Evolutionary conservation across 2,113 vertebrate species (phyloP), one percentile per base, ranked within the genome.

Genomic region (Brienomyrus longianalis): DNA sequence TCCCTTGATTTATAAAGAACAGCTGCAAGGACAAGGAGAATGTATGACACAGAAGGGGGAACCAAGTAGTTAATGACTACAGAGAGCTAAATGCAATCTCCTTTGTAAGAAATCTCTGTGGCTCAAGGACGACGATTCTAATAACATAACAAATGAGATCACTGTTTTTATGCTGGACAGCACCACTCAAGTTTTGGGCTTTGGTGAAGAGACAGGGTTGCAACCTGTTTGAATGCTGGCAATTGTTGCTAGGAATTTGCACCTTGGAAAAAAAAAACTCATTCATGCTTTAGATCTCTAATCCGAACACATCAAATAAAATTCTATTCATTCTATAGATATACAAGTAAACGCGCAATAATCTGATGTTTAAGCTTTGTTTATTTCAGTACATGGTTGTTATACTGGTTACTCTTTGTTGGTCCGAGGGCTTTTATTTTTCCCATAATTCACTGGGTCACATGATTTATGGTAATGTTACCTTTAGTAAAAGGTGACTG

Each of bases 1-100:
- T 51, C 89, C 89, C 89, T 90, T 93, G 93, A 93, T 93, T 93
- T 93, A 92, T 91, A 92, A 90, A 90, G 91, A 91, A 91, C 93
- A 93, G 92, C 92, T 93, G 92, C 90, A 74, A 83, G 91, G 88
- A 92, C 90, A 86, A 87, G 92, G 91, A 90, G 88, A 83, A 77
- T 91, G 91, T 91, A 92, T 92, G 89, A 92, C 90, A 17, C 84
- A 70, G 74, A 88, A 87, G 59, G 86, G 88, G 90, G 77, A 43
- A 62, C 74, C n/a, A 45, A 52, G 80, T 62, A 85, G 39, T 39
- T 88, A 52, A 7, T 62, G 19, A 19, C 50, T 13, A 45, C 59
- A 11, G 90, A 11, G 90, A 70, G 50, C 39, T 70, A 66, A 89
- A 85, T 74, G 21, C 54, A 48, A 39, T 51, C 83, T 84, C 70